Conservation (phyloP, 1,140 invertebrate species). For the Prorops nasuta region DNA sequence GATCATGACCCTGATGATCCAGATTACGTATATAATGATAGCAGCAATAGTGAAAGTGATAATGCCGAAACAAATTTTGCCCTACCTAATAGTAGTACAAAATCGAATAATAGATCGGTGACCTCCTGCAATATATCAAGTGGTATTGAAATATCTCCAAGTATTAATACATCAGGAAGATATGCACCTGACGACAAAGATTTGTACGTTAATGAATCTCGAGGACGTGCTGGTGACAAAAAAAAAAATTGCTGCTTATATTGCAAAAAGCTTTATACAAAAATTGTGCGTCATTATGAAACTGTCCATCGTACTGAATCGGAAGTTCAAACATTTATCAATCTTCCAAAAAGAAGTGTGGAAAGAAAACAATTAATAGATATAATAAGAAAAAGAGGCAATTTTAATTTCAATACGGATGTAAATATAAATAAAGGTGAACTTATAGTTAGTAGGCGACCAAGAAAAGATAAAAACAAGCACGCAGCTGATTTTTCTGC, state of each 20-base stretch:
- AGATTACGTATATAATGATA: no score
- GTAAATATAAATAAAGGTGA: slow-evolving; percentile 11
- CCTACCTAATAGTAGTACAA: no score
- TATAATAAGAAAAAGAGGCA: slow-evolving; percentile 15
- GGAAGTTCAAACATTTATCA: slow-evolving; percentile 14
- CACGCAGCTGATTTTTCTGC: slow-evolving; percentile 11
- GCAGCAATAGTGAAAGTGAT: no score
- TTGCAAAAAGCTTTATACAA: slow-evolving; percentile 18
- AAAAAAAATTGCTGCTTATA: slow-evolving; percentile 28
- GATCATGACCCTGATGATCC: no score
- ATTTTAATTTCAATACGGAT: slow-evolving; percentile 20
- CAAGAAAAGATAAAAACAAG: slow-evolving; percentile 3
- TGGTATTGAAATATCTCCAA: not conserved
- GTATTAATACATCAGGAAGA: not conserved
- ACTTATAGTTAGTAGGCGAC: slow-evolving; percentile 22
- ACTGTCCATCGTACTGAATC: slow-evolving; percentile 15
- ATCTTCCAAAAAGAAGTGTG: not conserved
- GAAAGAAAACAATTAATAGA: slow-evolving; percentile 12
- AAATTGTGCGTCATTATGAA: slow-evolving; percentile 20
- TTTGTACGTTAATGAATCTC: slow-evolving; percentile 1
- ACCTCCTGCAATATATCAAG: no score
- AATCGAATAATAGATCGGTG: no score
- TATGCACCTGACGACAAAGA: slow-evolving; percentile 7
- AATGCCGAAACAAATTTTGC: no score
- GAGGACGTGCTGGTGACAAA: not conserved